Conservation (phyloP, 1,140 invertebrate genomes). For the Dinothrombium tinctorium region DNA sequence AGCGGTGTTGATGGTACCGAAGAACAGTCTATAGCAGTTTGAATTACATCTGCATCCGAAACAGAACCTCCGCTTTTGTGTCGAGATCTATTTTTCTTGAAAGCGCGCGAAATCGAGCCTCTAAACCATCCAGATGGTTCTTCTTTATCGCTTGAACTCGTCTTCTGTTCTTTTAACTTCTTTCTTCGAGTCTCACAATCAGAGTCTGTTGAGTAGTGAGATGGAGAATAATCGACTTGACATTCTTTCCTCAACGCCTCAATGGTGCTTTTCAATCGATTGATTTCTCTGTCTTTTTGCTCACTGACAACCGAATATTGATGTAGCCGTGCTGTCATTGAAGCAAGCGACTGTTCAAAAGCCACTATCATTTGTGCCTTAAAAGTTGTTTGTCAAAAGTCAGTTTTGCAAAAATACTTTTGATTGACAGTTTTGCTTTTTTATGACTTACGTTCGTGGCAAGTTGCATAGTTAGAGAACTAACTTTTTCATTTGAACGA, state of each 20-base stretch:
- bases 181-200: background rate
- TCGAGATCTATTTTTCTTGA: conserved; percentile 21
- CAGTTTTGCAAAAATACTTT: background rate
- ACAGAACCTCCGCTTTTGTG: background rate
- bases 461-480: conserved; percentile 73
- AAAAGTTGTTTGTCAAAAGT: background rate
- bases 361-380: conserved; percentile 76
- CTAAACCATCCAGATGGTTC: conserved; percentile 35
- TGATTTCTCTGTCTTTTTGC: conserved; percentile 80
- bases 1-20: background rate
- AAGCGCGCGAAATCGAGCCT: conserved; percentile 93
- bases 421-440: background rate
- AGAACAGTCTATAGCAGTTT: background rate
- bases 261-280: conserved; percentile 68
- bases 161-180: background rate
- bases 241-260: conserved; percentile 34
- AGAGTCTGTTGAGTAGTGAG: background rate
- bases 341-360: conserved; percentile 84
- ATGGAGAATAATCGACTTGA: background rate
- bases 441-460: conserved; percentile 43
- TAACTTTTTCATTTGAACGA: conserved; percentile 80
- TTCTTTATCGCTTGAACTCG: conserved; percentile 1
- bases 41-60: background rate
- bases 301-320: conserved; percentile 72
- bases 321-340: conserved; percentile 84